Base-by-base conservation (phyloP, 2,113 vertebrate genomes). In the Pluvianellus socialis region DNA sequence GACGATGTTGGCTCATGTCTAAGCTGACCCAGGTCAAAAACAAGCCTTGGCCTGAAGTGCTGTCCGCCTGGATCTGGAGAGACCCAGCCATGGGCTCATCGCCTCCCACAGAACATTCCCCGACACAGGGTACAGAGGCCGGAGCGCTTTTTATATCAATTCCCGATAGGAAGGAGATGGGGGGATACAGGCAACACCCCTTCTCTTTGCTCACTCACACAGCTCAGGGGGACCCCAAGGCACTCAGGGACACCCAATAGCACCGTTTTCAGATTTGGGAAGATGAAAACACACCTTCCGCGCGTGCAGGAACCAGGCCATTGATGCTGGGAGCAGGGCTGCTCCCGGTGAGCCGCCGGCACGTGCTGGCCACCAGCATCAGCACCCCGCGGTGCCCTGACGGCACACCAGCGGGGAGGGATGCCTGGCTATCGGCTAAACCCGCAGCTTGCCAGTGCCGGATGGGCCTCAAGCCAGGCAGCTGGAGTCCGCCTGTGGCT, bases 401-500 rank as follows among this genome's bases (percentile, higher is more conserved):
- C 49, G 19, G 4, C 30, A 47, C 40, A 8, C 10, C 1, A 0
- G 28, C 7, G 1, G 7, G 4, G 19, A 86, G n/a, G n/a, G 53
- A n/a, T 88, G 35, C 17, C 17, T 0, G 0, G 35, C 18, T 30
- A 47, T 15, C 12, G 44, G 13, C 15, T 2, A 20, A 20, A 20
- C 23, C 35, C 14, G 2, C 73, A 74, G 50, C 58, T 65, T 53
- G 16, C 49, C 3, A 0, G 8, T 28, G 59, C 45, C 5, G 1
- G 30, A 23, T 33, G 62, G 79, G 50, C 49, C 44, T 58, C 2
- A 1, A 28, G 8, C 7, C 33, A 55, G 40, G 44, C 49, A 79
- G 68, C 72, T 49, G 24, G 33, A 13, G 7, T 50, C 56, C n/a
- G n/a, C 24, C 42, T 10, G 6, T 40, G 27, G 27, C 67, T 61